These are phyloP conservation scores for Thunnus albacares DNA, from an alignment of 2,797 vertebrate genomes.

Conservation along the genomic window DNA sequence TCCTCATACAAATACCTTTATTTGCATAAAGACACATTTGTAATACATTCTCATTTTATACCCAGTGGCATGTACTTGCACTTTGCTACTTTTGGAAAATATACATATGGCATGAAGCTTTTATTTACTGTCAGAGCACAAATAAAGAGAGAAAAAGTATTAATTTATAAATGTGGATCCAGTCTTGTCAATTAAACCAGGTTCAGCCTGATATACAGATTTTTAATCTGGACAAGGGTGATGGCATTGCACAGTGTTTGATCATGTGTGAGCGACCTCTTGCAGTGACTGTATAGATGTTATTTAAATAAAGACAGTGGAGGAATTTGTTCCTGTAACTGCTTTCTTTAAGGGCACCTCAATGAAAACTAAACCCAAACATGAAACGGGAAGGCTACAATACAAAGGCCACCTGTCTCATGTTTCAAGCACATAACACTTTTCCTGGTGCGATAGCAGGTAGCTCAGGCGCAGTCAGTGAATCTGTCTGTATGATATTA, in stretches of 20 bases:
- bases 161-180: not conserved
- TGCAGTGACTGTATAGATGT: not conserved
- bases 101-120: slow-evolving; percentile 30
- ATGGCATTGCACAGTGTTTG: not conserved
- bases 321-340: not conserved
- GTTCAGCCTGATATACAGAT: not conserved
- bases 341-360: not conserved
- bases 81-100: slow-evolving; percentile 27
- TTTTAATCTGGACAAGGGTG: not conserved
- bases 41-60: slow-evolving; percentile 40
- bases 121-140: slow-evolving; percentile 42
- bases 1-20: slow-evolving; percentile 38
- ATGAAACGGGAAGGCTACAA: not conserved
- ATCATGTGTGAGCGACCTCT: not conserved
- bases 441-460: no score
- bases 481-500: no score
- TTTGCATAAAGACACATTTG: slow-evolving; percentile 45
- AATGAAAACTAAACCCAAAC: not conserved
- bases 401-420: not conserved
- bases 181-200: not conserved
- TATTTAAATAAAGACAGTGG: not conserved
- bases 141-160: not conserved
- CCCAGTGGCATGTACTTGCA: slow-evolving; percentile 31
- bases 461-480: no score
- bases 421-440: no score